Percentiles rank a stretch among this genome's conserved stretches.
Conservation (phyloP, 2,888 invertebrate genomes). For the Noctua janthina region DNA sequence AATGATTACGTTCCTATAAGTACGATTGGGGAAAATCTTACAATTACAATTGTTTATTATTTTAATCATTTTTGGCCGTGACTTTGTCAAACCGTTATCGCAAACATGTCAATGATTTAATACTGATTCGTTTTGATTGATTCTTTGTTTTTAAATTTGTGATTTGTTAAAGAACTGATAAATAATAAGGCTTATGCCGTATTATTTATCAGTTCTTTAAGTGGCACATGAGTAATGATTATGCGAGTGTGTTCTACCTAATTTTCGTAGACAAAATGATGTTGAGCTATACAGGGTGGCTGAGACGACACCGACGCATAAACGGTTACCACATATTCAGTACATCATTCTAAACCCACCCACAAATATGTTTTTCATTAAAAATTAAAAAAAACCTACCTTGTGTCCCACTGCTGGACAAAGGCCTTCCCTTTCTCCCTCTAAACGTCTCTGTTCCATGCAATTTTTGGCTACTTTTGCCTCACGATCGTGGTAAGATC, state of each 20-base stretch:
- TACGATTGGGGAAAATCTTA: background rate
- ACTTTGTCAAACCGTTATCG: conserved; percentile 15
- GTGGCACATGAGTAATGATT: background rate
- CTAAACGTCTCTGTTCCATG: too few species aligned
- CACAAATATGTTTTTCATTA: background rate
- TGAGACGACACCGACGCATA: background rate
- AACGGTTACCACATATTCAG: background rate
- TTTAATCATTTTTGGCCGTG: conserved; percentile 5
- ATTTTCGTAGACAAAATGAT: background rate
- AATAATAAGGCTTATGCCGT: too few species aligned
- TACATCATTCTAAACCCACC: too few species aligned
- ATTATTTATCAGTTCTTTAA: background rate
- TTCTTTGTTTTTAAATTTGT: background rate
- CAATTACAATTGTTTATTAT: background rate
- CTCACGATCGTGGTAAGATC: too few species aligned
- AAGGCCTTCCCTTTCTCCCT: too few species aligned
- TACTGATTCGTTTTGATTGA: background rate
- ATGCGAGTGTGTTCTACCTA: background rate
- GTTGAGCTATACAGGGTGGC: background rate
- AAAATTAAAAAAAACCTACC: too few species aligned
- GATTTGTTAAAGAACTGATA: background rate
- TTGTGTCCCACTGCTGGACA: too few species aligned
- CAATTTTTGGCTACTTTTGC: too few species aligned
- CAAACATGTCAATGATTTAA: background rate
- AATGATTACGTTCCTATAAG: background rate